A percentile compares a stretch with the other conserved stretches of the same genome.
Evolutionary conservation across 2,888 invertebrate species (phyloP).

Genomic region (Acrobeloides nanus): DNA sequence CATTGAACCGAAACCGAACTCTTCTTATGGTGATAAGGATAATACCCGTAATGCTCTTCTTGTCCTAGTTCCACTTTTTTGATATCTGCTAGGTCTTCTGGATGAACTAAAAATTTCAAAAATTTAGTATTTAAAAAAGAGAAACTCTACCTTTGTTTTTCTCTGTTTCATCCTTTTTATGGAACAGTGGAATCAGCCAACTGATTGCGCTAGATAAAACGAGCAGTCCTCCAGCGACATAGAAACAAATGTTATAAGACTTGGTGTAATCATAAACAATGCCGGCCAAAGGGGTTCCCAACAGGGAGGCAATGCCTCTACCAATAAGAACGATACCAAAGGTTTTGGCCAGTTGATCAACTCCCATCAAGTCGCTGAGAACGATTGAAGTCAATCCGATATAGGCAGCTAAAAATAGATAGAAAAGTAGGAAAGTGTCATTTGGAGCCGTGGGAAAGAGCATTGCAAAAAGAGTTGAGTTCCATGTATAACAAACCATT

Average conservation of each 20-base stretch:
- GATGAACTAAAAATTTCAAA: too few species aligned
- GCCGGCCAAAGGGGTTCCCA: slow-evolving; percentile 74
- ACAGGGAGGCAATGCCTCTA: slow-evolving; percentile 84
- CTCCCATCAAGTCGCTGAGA: slow-evolving; percentile 84
- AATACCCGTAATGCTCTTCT: too few species aligned
- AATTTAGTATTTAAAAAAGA: too few species aligned
- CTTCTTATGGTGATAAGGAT: too few species aligned
- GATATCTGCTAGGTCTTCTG: too few species aligned
- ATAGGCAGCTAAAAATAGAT: slow-evolving; percentile 67
- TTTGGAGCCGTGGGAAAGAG: too few species aligned
- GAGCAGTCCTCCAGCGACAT: slow-evolving; percentile 81
- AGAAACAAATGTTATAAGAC: slow-evolving; percentile 81
- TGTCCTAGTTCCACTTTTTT: too few species aligned
- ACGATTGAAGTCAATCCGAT: slow-evolving; percentile 96
- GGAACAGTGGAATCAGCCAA: slow-evolving; percentile 1
- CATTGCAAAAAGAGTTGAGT: too few species aligned
- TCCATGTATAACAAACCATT: too few species aligned
- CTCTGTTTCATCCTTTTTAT: too few species aligned
- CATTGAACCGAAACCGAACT: too few species aligned
- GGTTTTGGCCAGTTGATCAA: slow-evolving; percentile 90
- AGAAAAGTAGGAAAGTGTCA: slow-evolving; percentile 57
- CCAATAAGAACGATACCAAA: slow-evolving; percentile 90
- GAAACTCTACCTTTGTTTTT: too few species aligned
- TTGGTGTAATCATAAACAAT: slow-evolving; percentile 79
- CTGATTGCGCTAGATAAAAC: slow-evolving; percentile 65